Evolutionary conservation across 2,113 vertebrate species (phyloP).

Genomic region (Arenaria interpres): DNA sequence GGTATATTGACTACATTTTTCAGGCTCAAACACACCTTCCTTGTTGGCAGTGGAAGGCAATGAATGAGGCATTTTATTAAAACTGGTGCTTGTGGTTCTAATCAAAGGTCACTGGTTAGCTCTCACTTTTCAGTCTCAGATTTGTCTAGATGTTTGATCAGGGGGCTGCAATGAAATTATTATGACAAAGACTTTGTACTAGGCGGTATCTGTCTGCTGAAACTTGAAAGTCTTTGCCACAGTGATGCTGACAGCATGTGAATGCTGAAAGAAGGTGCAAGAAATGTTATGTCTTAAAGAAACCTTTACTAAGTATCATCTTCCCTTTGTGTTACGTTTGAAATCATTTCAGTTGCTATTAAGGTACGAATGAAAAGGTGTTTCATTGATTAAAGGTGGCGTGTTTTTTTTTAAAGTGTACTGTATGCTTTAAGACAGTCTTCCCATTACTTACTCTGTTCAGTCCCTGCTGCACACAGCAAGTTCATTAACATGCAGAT

Average conservation of each 20-base stretch:
- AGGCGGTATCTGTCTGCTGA: constrained; percentile 79
- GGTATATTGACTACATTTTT: constrained; percentile 74
- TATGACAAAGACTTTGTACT: constrained; percentile 83
- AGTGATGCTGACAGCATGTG: constrained; percentile 78
- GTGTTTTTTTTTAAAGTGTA: constrained; percentile 43
- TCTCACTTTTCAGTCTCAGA: constrained; percentile 78
- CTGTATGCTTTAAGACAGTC: constrained; percentile 69
- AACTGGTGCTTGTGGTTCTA: constrained; percentile 75
- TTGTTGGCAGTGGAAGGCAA: constrained; percentile 74
- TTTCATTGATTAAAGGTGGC: constrained; percentile 79
- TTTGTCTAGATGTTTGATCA: constrained; percentile 83
- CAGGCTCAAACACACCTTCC: constrained; percentile 74
- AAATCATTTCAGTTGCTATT: constrained; percentile 79
- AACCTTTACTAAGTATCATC: constrained; percentile 78
- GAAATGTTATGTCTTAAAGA: constrained; percentile 77
- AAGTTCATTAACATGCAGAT: constrained; percentile 86
- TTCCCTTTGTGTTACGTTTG: constrained; percentile 79
- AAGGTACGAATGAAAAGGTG: constrained; percentile 75
- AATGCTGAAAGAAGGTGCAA: constrained; percentile 78
- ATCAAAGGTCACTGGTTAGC: constrained; percentile 79
- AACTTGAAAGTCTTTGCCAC: constrained; percentile 82
- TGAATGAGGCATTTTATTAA: constrained; percentile 81
- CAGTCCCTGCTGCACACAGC: constrained; percentile 72
- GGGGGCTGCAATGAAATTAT: constrained; percentile 78
- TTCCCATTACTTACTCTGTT: constrained; percentile 65